phyloP scores from a whole-genome alignment of 2,888 invertebrate genomes.

The Tiphia femorata region DNA sequence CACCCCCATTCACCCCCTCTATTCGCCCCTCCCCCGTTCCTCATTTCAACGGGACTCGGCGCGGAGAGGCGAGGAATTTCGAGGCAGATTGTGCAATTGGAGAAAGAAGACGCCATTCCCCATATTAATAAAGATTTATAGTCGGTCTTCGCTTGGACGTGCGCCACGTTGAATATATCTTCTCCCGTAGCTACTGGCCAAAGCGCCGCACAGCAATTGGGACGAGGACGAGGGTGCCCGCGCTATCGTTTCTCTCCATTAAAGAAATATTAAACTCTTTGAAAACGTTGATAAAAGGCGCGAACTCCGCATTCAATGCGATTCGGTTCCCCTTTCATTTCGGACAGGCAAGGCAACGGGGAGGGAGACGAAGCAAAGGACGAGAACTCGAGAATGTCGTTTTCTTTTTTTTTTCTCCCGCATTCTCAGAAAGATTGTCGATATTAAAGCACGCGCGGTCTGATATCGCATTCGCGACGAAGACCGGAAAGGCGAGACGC shows the following conservation, averaged over 20 bases:
- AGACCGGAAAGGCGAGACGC: not conserved
- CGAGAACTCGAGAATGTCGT: too few species aligned
- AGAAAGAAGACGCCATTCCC: conserved; percentile 5
- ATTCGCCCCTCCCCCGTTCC: conserved; percentile 8
- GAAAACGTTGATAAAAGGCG: too few species aligned
- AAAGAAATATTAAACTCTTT: conserved; percentile 17
- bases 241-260: conserved; percentile 30
- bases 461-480: too few species aligned
- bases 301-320: too few species aligned
- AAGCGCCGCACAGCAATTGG: not conserved
- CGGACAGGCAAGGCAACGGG: too few species aligned
- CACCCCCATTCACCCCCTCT: conserved; percentile 3
- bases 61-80: conserved; percentile 14
- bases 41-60: not conserved
- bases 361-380: too few species aligned
- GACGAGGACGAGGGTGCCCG: too few species aligned
- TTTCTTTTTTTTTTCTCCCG: not conserved
- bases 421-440: too few species aligned
- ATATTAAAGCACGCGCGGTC: not conserved
- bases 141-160: not conserved
- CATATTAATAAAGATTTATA: conserved; percentile 36
- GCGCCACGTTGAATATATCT: not conserved
- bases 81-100: conserved; percentile 23
- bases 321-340: too few species aligned
- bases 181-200: not conserved